Percentiles rank a stretch among this genome's conserved stretches.
Conservation (phyloP, 2,113 vertebrate species). For the Pandion haliaetus region DNA sequence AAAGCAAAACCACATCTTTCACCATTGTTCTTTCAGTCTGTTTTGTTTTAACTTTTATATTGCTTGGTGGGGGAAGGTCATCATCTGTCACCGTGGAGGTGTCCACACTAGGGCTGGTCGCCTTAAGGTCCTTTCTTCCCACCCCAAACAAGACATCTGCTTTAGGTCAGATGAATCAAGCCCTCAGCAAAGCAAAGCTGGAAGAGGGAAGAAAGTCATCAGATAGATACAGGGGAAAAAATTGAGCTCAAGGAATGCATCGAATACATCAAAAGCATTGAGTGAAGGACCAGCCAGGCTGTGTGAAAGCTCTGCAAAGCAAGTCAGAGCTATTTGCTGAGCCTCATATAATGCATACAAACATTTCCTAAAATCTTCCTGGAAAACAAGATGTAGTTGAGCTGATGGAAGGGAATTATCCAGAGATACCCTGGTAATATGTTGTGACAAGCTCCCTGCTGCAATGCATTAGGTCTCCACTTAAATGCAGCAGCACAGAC, state of each 20-base stretch:
- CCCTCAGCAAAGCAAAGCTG: neutral
- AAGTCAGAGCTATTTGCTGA: neutral
- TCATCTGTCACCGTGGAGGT: neutral
- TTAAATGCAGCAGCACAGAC: neutral
- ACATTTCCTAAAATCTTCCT: neutral
- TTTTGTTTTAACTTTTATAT: neutral
- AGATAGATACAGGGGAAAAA: neutral
- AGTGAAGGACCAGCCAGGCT: neutral
- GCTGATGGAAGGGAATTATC: neutral
- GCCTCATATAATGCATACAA: neutral
- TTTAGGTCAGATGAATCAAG: neutral
- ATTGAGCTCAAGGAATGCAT: neutral
- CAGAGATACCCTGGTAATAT: neutral
- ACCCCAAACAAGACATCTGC: neutral
- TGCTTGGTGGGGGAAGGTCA: neutral
- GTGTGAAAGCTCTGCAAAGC: neutral
- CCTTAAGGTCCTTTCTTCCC: neutral
- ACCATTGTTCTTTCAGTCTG: neutral
- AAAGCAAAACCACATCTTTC: neutral
- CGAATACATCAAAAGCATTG: neutral
- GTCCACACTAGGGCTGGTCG: neutral
- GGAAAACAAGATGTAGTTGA: neutral
- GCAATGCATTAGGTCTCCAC: neutral
- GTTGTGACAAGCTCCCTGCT: constrained; percentile 3
- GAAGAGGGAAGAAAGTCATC: neutral